Evolutionary conservation across 37 sponge, comb jelly and placozoan species (phyloP), one percentile per base, ranked within the genome.

Genomic region (Eunapius fragilis): DNA sequence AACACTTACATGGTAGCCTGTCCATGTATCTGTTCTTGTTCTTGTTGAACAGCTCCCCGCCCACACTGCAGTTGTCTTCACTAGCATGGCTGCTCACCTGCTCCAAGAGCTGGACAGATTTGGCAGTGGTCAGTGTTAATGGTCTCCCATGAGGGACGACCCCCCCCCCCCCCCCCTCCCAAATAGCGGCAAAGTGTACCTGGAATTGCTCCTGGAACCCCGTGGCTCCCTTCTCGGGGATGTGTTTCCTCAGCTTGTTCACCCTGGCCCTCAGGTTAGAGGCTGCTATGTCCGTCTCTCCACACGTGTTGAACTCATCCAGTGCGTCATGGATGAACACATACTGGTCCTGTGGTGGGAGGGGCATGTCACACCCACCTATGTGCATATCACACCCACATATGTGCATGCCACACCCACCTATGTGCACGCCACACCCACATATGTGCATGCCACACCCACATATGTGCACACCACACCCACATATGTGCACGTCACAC

Each of bases 241-340:
- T 87, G 33, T 68, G 19, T 37, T 91, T 91, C 24, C 70, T 5
- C 14, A 87, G 74, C 5, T 45, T 50, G 74, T 87, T 70, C 30
- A 87, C 45, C 75, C 71, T 87, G 31, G 68, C 71, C 80, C 78
- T 87, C 69, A 87, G 69, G 35, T 33, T 37, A 22, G 50, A 67
- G n/a, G 78, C 90, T 7, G 31, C 37, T 1, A 92, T 58, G 10
- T 82, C 76, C 13, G 93, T 86, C 72, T 90, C 85, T 32, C 92
- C 92, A 83, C 88, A 93, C 0, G 88, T 90, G 68, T 89, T 86
- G 70, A 76, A 72, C 83, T 93, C 93, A 82, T 77, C 45, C 37
- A 93, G 77, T 45, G 92, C 93, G 82, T 93, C 93, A 35, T 93
- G 93, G 70, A 93, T 86, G 75, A 93, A 93, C 58, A 86, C 75